Base-by-base conservation (phyloP, 2,113 vertebrate genomes). In the Salvelinus namaycush region DNA sequence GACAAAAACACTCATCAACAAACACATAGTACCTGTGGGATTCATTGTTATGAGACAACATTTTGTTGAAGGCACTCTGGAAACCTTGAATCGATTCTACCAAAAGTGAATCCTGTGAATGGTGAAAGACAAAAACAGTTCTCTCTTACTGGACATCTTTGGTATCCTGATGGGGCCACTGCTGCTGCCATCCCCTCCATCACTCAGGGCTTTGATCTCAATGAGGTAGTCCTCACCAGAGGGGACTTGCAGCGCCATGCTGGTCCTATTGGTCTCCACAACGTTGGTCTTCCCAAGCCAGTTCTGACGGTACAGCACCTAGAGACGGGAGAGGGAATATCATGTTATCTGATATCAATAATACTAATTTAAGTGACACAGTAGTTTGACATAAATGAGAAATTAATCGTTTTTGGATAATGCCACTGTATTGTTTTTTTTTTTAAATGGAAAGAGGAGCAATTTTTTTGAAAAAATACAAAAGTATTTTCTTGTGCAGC, bases 111-210 rank as follows among this genome's bases (percentile, higher is more conserved):
- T 18, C 4, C 51, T 54, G 51, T 54, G 51, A 54, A 16, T 54
- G 60, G 65, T 75, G 27, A 68, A 85, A 79, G 75, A 39, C 73
- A 78, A 5, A n/a, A 5, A 66, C 18, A n/a, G 74, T 29, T 24
- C 62, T 59, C 73, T 87, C 93, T 77, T 92, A 97, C 96, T 95
- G 24, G 95, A 95, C 93, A 96, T 93, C 89, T 94, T 95, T 88
- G 96, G 95, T 86, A 98, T 97, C 87, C 93, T 91, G 73, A 97
- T 96, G 84, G 95, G 94, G 29, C 93, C 93, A 3, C 95, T 97
- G 91, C 96, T 96, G 90, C 94, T 94, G 59, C 96, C 96, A 4
- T 97, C 95, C 0, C 96, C 96, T 2, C 96, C 95, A 0, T 96
- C 94, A 0, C 93, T 97, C 80, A 95, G 85, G 8, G 94, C 93